Evolutionary conservation across 1,140 invertebrate species (phyloP).

Genomic region (Bombus waltoni): DNA sequence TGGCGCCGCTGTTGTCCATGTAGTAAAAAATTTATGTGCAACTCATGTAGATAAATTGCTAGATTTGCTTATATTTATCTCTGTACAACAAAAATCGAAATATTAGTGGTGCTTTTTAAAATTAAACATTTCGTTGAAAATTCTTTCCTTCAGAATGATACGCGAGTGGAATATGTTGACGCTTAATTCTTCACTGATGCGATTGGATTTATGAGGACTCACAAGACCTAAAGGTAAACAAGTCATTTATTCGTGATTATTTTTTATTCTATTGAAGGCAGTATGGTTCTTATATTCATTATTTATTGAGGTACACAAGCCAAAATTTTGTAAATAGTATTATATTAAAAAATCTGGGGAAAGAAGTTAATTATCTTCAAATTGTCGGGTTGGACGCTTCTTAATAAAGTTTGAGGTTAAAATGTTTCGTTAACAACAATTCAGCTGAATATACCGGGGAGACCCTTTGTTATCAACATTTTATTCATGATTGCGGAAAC

Average conservation of each 20-base stretch:
- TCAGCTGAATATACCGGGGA: neutral
- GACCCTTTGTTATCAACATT: neutral
- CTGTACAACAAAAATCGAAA: slow-evolving; percentile 6
- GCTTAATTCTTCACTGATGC: neutral
- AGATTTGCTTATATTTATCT: slow-evolving; percentile 29
- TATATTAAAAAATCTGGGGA: neutral
- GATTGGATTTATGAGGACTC: slow-evolving; percentile 38
- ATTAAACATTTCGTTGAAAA: neutral
- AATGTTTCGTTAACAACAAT: neutral
- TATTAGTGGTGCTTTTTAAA: slow-evolving; percentile 1
- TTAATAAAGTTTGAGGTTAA: slow-evolving; percentile 51
- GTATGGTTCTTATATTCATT: neutral
- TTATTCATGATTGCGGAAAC: neutral
- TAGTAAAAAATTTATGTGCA: neutral
- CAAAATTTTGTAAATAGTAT: neutral
- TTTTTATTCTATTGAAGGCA: neutral
- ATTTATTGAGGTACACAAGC: neutral
- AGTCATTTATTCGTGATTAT: neutral
- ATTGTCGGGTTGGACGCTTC: neutral
- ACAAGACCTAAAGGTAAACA: slow-evolving; percentile 37
- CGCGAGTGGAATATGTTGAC: neutral
- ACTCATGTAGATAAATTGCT: slow-evolving; percentile 5
- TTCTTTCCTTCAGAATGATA: neutral
- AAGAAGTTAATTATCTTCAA: neutral
- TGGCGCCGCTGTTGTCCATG: slow-evolving; percentile 9